Conservation (phyloP, 2,797 vertebrate genomes). For the Tachyglossus aculeatus region DNA sequence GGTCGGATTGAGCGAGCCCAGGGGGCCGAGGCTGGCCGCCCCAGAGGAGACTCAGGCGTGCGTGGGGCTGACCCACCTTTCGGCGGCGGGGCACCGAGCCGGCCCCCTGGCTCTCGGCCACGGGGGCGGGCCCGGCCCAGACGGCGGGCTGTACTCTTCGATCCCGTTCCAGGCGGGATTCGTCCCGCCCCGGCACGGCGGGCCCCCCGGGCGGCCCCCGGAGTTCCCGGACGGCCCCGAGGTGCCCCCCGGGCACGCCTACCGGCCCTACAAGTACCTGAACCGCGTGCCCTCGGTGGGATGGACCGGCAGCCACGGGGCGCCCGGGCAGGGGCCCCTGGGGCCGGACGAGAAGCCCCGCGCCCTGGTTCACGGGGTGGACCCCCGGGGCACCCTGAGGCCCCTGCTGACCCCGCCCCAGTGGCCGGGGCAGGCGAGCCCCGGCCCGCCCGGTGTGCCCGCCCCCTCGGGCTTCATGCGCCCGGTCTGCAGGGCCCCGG, state of each 20-base stretch:
- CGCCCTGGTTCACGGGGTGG: slow-evolving; percentile 74
- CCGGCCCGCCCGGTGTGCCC: slow-evolving; percentile 75
- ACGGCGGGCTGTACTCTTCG: slow-evolving; percentile 81
- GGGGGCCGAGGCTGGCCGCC: slow-evolving; percentile 76
- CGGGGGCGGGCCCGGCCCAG: slow-evolving; percentile 75
- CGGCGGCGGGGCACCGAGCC: slow-evolving; percentile 82
- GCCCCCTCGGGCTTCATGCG: slow-evolving; percentile 79
- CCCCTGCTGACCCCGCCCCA: slow-evolving; percentile 80
- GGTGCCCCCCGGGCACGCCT: slow-evolving; percentile 64
- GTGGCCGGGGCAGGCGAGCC: slow-evolving; percentile 83
- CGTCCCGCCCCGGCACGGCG: slow-evolving; percentile 71
- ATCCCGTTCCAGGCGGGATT: slow-evolving; percentile 77
- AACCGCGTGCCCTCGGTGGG: slow-evolving; percentile 62
- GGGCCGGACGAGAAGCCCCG: slow-evolving; percentile 69
- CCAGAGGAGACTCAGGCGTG: slow-evolving; percentile 78
- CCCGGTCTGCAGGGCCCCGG: slow-evolving; percentile 49
- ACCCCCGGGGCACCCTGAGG: slow-evolving; percentile 78
- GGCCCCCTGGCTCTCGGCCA: slow-evolving; percentile 80
- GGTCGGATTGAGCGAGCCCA: slow-evolving; percentile 78
- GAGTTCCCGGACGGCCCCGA: slow-evolving; percentile 72
- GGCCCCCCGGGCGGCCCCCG: slow-evolving; percentile 70
- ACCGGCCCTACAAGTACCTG: slow-evolving; percentile 76
- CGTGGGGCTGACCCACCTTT: slow-evolving; percentile 79
- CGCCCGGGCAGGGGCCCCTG: slow-evolving; percentile 34
- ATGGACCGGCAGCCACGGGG: slow-evolving; percentile 74